These are phyloP conservation scores for Myrmecobius fasciatus DNA, from an alignment of 2,113 vertebrate species.

Conservation along the genomic window DNA sequence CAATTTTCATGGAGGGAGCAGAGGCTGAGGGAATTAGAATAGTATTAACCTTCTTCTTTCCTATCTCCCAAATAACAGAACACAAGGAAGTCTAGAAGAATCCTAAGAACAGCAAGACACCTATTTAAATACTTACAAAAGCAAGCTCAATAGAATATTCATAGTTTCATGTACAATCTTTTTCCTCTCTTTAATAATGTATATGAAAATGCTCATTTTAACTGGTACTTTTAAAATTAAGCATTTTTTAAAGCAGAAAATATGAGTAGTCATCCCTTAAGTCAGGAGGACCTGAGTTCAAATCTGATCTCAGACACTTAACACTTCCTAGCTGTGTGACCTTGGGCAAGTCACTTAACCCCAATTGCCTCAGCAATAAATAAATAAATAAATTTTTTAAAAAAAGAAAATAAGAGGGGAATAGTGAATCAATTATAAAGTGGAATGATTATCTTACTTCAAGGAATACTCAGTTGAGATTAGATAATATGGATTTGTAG, in stretches of 20 bases:
- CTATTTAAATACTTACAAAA: background rate
- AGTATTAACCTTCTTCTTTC: background rate
- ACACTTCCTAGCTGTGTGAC: too few relatives aligned
- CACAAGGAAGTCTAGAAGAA: background rate
- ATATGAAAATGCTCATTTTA: background rate
- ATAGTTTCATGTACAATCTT: background rate
- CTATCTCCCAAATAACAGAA: background rate
- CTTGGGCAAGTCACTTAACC: too few relatives aligned
- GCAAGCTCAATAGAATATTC: background rate
- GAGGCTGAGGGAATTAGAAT: too few relatives aligned
- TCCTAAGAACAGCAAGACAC: background rate
- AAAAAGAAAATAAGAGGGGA: background rate
- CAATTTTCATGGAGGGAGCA: too few relatives aligned
- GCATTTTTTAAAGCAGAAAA: background rate
- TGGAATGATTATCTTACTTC: background rate
- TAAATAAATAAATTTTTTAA: too few relatives aligned
- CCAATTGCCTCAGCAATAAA: too few relatives aligned
- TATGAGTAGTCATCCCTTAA: too few relatives aligned
- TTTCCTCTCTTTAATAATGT: too few relatives aligned
- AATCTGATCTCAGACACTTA: too few relatives aligned
- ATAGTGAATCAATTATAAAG: background rate
- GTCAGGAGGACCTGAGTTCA: too few relatives aligned
- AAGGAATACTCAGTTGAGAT: too few relatives aligned
- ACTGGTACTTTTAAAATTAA: background rate
- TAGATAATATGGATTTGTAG: background rate